phyloP scores from a whole-genome alignment of 2,888 invertebrate species.

The Pelosia muscerda region DNA sequence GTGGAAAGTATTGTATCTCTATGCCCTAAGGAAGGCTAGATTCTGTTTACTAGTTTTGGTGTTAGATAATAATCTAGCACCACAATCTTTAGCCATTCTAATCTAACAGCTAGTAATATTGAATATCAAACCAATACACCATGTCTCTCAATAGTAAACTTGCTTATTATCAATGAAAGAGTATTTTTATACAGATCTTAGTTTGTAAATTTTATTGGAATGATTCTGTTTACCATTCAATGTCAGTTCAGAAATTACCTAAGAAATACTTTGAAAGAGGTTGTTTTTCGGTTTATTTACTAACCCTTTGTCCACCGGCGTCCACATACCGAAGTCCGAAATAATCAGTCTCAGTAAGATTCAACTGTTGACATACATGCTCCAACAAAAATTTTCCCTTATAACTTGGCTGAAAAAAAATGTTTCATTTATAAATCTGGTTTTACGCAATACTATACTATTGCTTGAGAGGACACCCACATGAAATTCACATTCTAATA shows the following conservation, averaged over 20 bases:
- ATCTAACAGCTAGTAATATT: neutral
- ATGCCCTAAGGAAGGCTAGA: neutral
- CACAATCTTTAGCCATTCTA: neutral
- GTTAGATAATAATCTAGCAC: too few species aligned
- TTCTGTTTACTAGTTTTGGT: too few species aligned
- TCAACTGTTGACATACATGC: constrained; percentile 95
- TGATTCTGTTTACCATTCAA: neutral
- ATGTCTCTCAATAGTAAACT: neutral
- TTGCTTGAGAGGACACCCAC: constrained; percentile 63
- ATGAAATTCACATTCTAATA: constrained; percentile 97
- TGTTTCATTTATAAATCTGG: constrained; percentile 10
- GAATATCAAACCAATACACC: neutral
- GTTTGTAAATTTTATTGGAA: neutral
- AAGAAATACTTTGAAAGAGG: neutral
- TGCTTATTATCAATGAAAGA: neutral
- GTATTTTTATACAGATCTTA: neutral
- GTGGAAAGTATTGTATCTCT: too few species aligned
- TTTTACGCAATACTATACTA: neutral
- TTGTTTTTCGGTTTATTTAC: constrained; percentile 50
- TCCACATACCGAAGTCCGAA: constrained; percentile 98
- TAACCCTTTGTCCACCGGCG: constrained; percentile 94
- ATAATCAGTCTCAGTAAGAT: constrained; percentile 97
- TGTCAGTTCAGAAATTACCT: neutral
- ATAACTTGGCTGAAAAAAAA: constrained; percentile 91
- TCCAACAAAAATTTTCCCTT: constrained; percentile 96